Evolutionary conservation across 1,140 invertebrate species (phyloP), one percentile per base, ranked within the genome.

Genomic region (Schmidtea mediterranea): DNA sequence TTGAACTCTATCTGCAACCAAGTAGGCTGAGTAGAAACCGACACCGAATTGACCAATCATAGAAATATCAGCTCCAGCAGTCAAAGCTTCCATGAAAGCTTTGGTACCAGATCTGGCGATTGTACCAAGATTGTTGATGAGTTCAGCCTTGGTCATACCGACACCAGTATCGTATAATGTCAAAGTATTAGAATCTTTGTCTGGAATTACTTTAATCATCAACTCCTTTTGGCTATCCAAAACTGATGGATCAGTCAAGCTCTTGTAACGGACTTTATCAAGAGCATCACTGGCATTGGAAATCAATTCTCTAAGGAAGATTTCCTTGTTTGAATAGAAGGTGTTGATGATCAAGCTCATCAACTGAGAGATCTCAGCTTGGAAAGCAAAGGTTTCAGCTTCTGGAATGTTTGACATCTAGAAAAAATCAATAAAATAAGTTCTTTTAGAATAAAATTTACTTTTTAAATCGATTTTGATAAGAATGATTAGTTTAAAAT

Each of bases 1-100:
- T 0, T 76, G 78, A 5, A 97, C 89, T 58, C 75, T 67, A 57
- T 95, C 89, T 39, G 89, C 87, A n/a, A 95, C 76, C 43, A 97
- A 68, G 64, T 92, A 97, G 26, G 83, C 83, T 0, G 90, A 97
- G 69, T 97, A 90, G 75, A 90, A 90, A 70, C 83, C 83, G 45
- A 90, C 83, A 75, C 83, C 83, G 68, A 90, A 90, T 70, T 90
- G 83, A 67, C 83, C 83, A 68, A 90, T 90, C 83, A 90, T 89
- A 56, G 78, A 80, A 57, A 89, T 89, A 62, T 89, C 83, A 54
- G 82, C 82, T 53, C 82, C 82, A 55, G 82, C 81, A 66, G 69
- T 59, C 19, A 62, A 52, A 49, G 83, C 83, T 62, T 90, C 82
- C 82, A 90, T 89, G 69, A 90, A 89, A 16, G 82, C 82, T 64